phyloP scores from a whole-genome alignment of 2,113 vertebrate species.

The Campylomormyrus numenius region DNA sequence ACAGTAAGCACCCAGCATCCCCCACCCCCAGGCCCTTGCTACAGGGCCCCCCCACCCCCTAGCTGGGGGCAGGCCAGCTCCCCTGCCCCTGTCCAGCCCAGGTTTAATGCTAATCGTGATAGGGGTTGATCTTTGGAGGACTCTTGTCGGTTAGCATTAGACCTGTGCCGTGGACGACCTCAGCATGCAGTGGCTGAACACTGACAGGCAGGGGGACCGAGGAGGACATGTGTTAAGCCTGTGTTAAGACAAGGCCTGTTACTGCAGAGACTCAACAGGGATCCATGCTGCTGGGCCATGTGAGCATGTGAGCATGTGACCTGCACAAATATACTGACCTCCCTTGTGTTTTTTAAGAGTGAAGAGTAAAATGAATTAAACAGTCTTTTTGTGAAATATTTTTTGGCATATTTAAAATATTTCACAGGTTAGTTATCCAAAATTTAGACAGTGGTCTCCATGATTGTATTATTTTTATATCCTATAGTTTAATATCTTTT shows the following conservation, averaged over 20 bases:
- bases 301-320: no score
- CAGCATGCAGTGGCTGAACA: not conserved
- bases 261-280: not conserved
- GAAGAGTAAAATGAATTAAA: not conserved
- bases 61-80: no score
- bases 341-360: not conserved
- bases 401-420: not conserved
- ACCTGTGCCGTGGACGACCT: constrained; percentile 45
- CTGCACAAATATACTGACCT: not conserved
- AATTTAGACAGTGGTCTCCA: not conserved
- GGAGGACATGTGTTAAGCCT: not conserved
- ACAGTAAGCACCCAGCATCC: not conserved
- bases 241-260: not conserved
- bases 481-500: not conserved
- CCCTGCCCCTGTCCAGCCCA: constrained; percentile 21
- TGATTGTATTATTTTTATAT: not conserved
- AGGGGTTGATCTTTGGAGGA: constrained; percentile 57
- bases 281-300: not conserved
- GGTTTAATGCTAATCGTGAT: constrained; percentile 79
- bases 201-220: not conserved
- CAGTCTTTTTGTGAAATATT: not conserved
- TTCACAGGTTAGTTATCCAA: not conserved
- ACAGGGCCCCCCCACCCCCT: not conserved
- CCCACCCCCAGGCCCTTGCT: not conserved
- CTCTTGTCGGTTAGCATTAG: constrained; percentile 72